Percentiles rank a stretch among this genome's conserved stretches.
Conservation (phyloP, 92 coral and sea anemone species). For the Bergia puertoricense region DNA sequence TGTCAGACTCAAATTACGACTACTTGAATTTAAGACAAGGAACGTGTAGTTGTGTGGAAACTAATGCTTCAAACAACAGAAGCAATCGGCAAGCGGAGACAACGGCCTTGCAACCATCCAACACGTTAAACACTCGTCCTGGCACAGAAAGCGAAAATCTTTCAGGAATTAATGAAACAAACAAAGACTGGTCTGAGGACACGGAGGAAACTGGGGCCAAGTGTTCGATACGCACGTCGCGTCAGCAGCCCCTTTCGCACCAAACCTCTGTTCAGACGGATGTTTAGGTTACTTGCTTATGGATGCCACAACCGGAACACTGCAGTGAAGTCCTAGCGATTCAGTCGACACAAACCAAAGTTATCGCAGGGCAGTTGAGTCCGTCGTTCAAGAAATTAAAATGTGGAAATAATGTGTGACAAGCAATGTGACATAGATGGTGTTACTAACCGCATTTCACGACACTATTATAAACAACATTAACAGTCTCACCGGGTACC, state of each 20-base stretch:
- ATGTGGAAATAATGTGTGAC: too few relatives aligned
- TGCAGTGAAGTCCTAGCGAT: too few relatives aligned
- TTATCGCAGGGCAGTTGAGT: too few relatives aligned
- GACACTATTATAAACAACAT: too few relatives aligned
- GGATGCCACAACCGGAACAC: too few relatives aligned
- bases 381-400: too few relatives aligned
- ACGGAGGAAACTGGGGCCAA: background rate
- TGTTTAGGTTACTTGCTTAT: background rate
- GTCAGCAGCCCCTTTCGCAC: background rate
- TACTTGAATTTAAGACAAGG: conserved; percentile 24
- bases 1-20: background rate
- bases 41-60: background rate
- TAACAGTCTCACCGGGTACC: too few relatives aligned
- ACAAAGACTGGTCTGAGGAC: background rate
- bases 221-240: background rate
- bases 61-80: background rate
- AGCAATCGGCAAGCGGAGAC: background rate
- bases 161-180: background rate
- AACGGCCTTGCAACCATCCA: background rate
- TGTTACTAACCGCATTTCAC: too few relatives aligned
- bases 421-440: too few relatives aligned
- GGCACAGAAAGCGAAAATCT: background rate
- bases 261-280: conserved; percentile 32
- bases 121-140: background rate
- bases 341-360: too few relatives aligned